A percentile compares a stretch with the other conserved stretches of the same genome.
Evolutionary conservation across 2,113 vertebrate species (phyloP).

Genomic region (Caloenas nicobarica): DNA sequence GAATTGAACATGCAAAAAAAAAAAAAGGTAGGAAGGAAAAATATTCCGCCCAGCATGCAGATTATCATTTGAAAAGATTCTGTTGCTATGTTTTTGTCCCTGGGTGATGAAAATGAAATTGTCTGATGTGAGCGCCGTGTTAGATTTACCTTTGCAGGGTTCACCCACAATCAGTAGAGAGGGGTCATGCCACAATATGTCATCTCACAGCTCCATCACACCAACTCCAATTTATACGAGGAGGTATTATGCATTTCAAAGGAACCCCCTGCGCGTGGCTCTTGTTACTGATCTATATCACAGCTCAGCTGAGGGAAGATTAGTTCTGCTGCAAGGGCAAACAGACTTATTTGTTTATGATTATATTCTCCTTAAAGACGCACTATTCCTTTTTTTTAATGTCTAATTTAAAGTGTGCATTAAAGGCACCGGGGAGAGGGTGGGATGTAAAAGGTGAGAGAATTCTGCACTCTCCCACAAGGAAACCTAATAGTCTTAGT

Average conservation of each 20-base stretch:
- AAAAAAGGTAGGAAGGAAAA: constrained; percentile 11
- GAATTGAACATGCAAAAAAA: constrained; percentile 25
- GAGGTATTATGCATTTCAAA: constrained; percentile 87
- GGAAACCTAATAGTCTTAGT: constrained; percentile 80
- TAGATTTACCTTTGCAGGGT: constrained; percentile 83
- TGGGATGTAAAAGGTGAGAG: constrained; percentile 56
- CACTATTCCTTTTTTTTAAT: background rate
- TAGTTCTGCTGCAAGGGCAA: constrained; percentile 78
- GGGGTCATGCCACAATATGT: constrained; percentile 81
- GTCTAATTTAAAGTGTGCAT: constrained; percentile 34
- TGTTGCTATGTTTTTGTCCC: constrained; percentile 78
- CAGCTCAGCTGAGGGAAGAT: constrained; percentile 78
- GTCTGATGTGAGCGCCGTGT: constrained; percentile 80
- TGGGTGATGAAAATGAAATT: constrained; percentile 87
- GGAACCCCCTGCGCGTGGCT: constrained; percentile 73
- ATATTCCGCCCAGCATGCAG: constrained; percentile 74
- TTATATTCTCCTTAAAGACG: constrained; percentile 72
- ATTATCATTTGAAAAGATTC: constrained; percentile 87
- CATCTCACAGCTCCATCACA: constrained; percentile 80
- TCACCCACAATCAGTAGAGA: constrained; percentile 77
- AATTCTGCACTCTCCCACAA: constrained; percentile 68
- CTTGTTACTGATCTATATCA: constrained; percentile 84
- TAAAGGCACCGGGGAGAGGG: background rate
- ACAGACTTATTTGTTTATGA: constrained; percentile 84
- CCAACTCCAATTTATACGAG: constrained; percentile 81